Evolutionary conservation across 2,113 vertebrate species (phyloP).

Genomic region (Oenanthe melanoleuca): DNA sequence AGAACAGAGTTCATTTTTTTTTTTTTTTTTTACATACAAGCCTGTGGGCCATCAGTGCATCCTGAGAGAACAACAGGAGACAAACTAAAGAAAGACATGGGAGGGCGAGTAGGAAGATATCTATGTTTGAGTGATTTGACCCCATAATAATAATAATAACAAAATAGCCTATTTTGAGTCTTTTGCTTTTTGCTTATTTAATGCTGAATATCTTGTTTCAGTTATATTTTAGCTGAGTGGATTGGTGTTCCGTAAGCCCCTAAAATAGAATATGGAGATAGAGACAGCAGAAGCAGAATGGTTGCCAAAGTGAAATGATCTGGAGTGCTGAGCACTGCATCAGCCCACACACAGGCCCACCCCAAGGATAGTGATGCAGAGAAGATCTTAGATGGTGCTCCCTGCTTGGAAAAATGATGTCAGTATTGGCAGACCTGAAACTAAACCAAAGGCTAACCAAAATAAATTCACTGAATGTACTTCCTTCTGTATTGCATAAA

Average conservation of each 20-base stretch:
- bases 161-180: slow-evolving; percentile 38
- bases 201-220: slow-evolving; percentile 53
- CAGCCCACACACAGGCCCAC: slow-evolving; percentile 61
- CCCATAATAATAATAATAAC: slow-evolving; percentile 38
- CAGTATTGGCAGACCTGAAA: slow-evolving; percentile 30
- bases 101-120: slow-evolving; percentile 28
- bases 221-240: slow-evolving; percentile 41
- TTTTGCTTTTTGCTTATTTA: slow-evolving; percentile 42
- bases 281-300: slow-evolving; percentile 59
- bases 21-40: no score
- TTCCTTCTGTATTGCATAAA: not conserved
- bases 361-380: slow-evolving; percentile 50
- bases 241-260: slow-evolving; percentile 47
- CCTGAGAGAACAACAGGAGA: slow-evolving; percentile 22
- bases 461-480: slow-evolving; percentile 52
- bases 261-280: slow-evolving; percentile 62
- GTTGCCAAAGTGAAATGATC: slow-evolving; percentile 68
- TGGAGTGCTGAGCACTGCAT: slow-evolving; percentile 59
- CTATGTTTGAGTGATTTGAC: slow-evolving; percentile 35
- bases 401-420: slow-evolving; percentile 65
- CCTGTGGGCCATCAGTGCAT: not conserved
- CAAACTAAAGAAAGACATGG: slow-evolving; percentile 30
- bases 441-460: slow-evolving; percentile 48
- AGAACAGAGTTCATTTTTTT: not conserved
- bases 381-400: slow-evolving; percentile 55